Conservation (phyloP, 2,888 invertebrate genomes). For the Hypercompe scribonia region DNA sequence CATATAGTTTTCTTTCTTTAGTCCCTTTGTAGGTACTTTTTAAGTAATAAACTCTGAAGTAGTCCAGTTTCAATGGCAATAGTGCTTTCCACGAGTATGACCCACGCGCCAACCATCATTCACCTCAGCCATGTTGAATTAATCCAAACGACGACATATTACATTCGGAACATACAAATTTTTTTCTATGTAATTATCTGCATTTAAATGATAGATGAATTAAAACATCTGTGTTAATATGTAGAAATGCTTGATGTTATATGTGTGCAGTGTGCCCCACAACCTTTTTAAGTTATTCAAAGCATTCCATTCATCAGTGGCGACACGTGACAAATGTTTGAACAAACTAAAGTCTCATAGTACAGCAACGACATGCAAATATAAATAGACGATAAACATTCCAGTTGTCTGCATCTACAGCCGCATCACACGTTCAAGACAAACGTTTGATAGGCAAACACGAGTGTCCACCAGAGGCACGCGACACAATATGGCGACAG, state of each 20-base stretch:
- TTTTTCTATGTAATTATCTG: not conserved
- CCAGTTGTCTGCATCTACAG: slow-evolving; percentile 23
- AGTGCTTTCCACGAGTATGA: too few relatives aligned
- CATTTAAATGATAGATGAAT: not conserved
- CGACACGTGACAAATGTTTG: slow-evolving; percentile 22
- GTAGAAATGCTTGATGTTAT: not conserved
- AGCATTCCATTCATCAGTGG: slow-evolving; percentile 23
- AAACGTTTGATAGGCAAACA: slow-evolving; percentile 29
- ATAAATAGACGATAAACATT: slow-evolving; percentile 45
- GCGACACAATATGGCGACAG: slow-evolving; percentile 4
- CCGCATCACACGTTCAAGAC: slow-evolving; percentile 11
- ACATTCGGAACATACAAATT: not conserved
- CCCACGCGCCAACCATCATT: too few relatives aligned
- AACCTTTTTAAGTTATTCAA: slow-evolving; percentile 18
- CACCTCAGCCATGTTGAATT: too few relatives aligned
- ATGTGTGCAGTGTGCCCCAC: not conserved
- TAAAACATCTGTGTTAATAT: slow-evolving; percentile 26
- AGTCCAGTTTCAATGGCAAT: too few relatives aligned
- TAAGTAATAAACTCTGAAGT: too few relatives aligned
- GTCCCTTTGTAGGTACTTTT: too few relatives aligned
- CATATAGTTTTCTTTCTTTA: too few relatives aligned
- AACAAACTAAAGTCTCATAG: slow-evolving; percentile 13
- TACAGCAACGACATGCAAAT: slow-evolving; percentile 33
- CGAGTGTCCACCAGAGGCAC: slow-evolving; percentile 11
- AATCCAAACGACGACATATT: too few relatives aligned